Conservation (phyloP, 2,113 vertebrate genomes). For the Heterotilapia buettikoferi region DNA sequence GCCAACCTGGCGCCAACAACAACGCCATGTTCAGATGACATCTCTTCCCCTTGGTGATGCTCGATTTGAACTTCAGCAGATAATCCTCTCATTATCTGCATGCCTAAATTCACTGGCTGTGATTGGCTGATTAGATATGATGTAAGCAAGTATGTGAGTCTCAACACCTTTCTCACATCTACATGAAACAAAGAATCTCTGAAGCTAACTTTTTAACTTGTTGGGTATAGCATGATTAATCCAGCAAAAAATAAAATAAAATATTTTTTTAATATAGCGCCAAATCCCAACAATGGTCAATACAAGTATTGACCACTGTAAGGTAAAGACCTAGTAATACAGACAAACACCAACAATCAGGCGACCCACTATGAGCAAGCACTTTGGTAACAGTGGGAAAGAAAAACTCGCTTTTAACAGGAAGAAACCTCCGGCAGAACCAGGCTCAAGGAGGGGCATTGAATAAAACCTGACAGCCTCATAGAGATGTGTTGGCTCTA, state of each 20-base stretch:
- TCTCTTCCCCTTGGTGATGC: neutral
- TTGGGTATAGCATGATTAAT: neutral
- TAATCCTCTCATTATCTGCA: neutral
- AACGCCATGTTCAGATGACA: neutral
- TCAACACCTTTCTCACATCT: neutral
- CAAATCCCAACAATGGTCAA: neutral
- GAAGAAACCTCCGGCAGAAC: neutral
- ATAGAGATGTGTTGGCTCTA: neutral
- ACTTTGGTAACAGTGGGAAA: neutral
- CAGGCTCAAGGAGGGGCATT: neutral
- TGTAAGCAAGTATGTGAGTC: neutral
- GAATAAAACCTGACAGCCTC: neutral
- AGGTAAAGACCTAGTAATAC: neutral
- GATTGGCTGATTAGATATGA: neutral
- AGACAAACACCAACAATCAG: neutral
- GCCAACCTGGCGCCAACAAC: neutral
- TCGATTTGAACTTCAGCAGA: neutral
- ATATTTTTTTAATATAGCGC: rapidly evolving
- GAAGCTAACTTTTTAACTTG: neutral
- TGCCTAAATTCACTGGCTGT: neutral
- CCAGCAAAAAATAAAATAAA: neutral
- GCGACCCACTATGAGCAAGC: neutral
- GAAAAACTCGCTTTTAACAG: neutral
- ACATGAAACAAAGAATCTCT: neutral
- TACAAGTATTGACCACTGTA: neutral